phyloP scores from a whole-genome alignment of 1,140 invertebrate species.

The Drosophila melanica region DNA sequence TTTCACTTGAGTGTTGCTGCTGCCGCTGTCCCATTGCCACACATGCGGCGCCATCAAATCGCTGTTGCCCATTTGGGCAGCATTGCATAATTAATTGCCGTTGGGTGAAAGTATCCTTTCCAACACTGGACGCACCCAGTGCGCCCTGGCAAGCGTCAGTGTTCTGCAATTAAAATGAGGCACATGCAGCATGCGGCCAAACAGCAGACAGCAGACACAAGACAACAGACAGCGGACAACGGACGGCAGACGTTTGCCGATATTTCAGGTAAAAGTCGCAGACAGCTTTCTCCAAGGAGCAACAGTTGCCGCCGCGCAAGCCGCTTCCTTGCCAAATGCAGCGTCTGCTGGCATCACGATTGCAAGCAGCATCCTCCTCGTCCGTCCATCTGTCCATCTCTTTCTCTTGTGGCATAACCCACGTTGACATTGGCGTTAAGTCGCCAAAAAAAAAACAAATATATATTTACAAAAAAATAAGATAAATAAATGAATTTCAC shows the following conservation, averaged over 20 bases:
- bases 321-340: constrained; percentile 25
- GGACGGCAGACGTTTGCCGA: constrained; percentile 26
- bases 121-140: constrained; percentile 8
- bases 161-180: constrained; percentile 81
- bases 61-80: constrained; percentile 10
- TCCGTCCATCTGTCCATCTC: constrained; percentile 1
- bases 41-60: constrained; percentile 34
- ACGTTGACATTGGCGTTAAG: constrained; percentile 75
- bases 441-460: constrained; percentile 10
- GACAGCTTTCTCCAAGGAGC: constrained; percentile 21
- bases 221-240: not conserved
- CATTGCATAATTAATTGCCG: constrained; percentile 1
- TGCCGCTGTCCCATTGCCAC: constrained; percentile 59
- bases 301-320: not conserved
- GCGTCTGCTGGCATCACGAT: constrained; percentile 53
- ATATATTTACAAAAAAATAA: not conserved
- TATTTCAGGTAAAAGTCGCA: constrained; percentile 23
- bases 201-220: not conserved
- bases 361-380: constrained; percentile 66
- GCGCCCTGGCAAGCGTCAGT: constrained; percentile 39
- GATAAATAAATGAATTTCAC: constrained; percentile 48
- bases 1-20: constrained; percentile 28
- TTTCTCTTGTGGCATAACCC: constrained; percentile 67
- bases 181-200: constrained; percentile 54
- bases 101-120: not conserved